Evolutionary conservation across 2,113 vertebrate genomes (phyloP), one percentile per base, ranked within the genome.

Genomic region (Thalassarche chlororhynchos): DNA sequence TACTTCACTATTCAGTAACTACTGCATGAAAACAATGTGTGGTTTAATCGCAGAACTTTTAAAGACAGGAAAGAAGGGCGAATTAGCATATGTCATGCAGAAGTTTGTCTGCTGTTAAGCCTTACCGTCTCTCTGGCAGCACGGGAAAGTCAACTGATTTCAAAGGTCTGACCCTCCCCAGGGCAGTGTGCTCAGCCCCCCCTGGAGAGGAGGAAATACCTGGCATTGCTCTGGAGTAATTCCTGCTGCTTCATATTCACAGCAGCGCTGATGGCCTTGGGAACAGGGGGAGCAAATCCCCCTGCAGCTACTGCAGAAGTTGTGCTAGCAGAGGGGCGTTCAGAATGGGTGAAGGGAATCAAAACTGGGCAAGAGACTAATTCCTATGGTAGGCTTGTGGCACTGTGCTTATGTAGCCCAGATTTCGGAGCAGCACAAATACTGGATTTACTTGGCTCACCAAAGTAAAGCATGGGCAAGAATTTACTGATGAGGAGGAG

Each of bases 21-120:
- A 69, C 40, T n/a, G 9, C 14, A 29, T 25, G 57, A 40, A 96
- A 93, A 76, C 12, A 32, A 25, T 49, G 47, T 12, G 72, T 90
- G 62, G 84, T 82, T 97, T 97, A 97, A 97, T 57, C 79, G 52
- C 69, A 96, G 87, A 95, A 96, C 90, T 93, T 95, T 91, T 96
- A 94, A 97, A 97, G 80, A 61, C 42, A 84, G 57, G 44, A 90
- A 97, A 93, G 57, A 72, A 81, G 60, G 61, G 57, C 93, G 86
- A 95, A 89, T 95, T 91, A 90, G 44, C 95, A 93, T 71, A 94
- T 47, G 36, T 38, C n/a, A 68, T 76, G 60, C 78, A 95, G 86
- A 94, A 64, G 66, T 91, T 95, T 90, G 88, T 71, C 87, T 65
- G 85, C 70, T 46, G 36, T 65, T 76, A 90, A 94, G 70, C 82